Evolutionary conservation across 2,797 vertebrate genomes (phyloP).

Genomic region (Discoglossus pictus): DNA sequence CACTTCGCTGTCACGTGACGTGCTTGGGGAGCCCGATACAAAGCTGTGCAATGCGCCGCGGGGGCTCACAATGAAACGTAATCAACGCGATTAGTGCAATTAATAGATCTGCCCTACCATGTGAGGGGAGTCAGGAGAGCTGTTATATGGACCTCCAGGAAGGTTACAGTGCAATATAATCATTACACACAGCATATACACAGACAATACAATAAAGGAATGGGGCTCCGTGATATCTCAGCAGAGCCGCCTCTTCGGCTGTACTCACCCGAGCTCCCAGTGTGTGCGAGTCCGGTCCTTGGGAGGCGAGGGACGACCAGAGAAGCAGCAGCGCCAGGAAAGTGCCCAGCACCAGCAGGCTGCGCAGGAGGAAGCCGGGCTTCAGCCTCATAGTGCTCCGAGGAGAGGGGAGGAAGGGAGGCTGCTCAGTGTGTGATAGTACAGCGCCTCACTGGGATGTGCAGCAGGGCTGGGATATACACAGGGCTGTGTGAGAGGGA

Average conservation of each 20-base stretch:
- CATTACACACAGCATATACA: background rate
- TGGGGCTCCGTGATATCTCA: too few relatives aligned
- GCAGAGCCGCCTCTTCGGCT: too few relatives aligned
- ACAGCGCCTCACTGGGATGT: background rate
- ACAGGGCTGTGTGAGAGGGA: background rate
- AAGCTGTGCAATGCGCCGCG: conserved; percentile 21
- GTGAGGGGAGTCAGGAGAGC: too few relatives aligned
- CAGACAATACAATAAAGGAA: background rate
- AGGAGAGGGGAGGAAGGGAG: conserved; percentile 35
- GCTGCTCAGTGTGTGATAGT: background rate
- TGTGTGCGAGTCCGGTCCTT: conserved; percentile 67
- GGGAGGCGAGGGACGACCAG: conserved; percentile 85
- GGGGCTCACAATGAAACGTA: conserved; percentile 8
- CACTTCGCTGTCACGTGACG: background rate
- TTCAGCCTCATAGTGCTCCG: conserved; percentile 85
- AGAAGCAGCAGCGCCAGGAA: conserved; percentile 85
- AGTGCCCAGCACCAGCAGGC: conserved; percentile 79
- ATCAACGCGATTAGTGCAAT: conserved; percentile 27
- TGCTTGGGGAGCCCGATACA: background rate
- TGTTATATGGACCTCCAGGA: too few relatives aligned
- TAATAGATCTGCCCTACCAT: background rate
- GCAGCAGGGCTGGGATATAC: conserved; percentile 16
- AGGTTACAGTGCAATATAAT: too few relatives aligned
- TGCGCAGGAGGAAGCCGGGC: conserved; percentile 85
- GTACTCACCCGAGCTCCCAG: conserved; percentile 69